These are phyloP conservation scores for Neocloeon triangulifer DNA, from an alignment of 1,140 invertebrate genomes.

Conservation along the genomic window DNA sequence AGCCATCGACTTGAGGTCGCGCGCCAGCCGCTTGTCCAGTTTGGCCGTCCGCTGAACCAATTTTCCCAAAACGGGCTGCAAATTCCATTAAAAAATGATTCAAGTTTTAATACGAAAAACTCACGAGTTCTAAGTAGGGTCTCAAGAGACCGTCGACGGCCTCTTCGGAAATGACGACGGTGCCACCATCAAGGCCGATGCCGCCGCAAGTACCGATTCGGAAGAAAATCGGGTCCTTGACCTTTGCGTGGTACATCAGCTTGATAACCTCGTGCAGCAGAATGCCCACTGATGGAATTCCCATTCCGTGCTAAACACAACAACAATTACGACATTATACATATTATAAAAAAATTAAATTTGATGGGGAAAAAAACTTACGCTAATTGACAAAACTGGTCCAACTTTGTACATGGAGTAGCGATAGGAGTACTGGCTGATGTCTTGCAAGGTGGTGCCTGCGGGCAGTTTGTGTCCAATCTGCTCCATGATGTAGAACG, in stretches of 20 bases:
- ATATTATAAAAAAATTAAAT: too few species aligned
- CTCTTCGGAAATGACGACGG: slow-evolving; percentile 69
- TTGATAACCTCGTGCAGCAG: slow-evolving; percentile 85
- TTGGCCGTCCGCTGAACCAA: slow-evolving; percentile 53
- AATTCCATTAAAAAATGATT: slow-evolving; percentile 9
- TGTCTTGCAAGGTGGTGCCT: slow-evolving; percentile 67
- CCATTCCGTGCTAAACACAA: slow-evolving; percentile 82
- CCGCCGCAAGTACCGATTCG: slow-evolving; percentile 87
- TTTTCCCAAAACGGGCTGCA: slow-evolving; percentile 74
- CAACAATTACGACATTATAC: too few species aligned
- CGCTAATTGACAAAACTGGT: slow-evolving; percentile 74
- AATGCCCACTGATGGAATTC: slow-evolving; percentile 76
- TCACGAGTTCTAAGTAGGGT: slow-evolving; percentile 40
- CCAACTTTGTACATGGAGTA: slow-evolving; percentile 97
- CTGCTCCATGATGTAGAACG: slow-evolving; percentile 74
- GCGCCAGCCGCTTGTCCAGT: slow-evolving; percentile 53
- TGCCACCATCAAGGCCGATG: slow-evolving; percentile 67
- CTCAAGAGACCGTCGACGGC: slow-evolving; percentile 60
- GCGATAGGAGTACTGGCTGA: slow-evolving; percentile 76
- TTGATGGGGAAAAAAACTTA: slow-evolving; percentile 49
- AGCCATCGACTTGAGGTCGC: slow-evolving; percentile 51
- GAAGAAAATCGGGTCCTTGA: slow-evolving; percentile 72
- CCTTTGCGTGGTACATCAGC: slow-evolving; percentile 74
- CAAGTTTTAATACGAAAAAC: not conserved
- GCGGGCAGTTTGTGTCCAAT: slow-evolving; percentile 72